Evolutionary conservation across 2,113 vertebrate species (phyloP), one percentile per base, ranked within the genome.

Genomic region (Podiceps cristatus): DNA sequence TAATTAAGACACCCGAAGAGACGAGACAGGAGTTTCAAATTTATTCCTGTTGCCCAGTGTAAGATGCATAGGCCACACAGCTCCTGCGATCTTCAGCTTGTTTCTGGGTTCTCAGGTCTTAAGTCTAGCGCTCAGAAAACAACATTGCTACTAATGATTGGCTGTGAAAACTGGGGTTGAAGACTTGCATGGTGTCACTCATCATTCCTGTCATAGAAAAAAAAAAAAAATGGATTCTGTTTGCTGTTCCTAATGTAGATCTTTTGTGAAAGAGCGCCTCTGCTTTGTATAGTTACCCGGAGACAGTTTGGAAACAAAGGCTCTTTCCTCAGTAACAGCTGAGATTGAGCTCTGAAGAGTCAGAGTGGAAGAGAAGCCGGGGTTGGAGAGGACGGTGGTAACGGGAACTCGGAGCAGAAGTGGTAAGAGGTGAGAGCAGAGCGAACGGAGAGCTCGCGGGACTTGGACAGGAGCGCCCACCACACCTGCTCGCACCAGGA

Each of bases 171-270:
- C 27, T 40, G 25, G 15, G 22, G 12, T 6, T 56, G 59, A 53
- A 64, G 22, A 10, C 33, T n/a, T 47, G 27, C 27, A 6, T 4
- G 13, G 7, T n/a, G 59, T 42, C 73, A 64, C 55, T 27, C 27
- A 4, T 45, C 2, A 49, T 23, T 85, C 58, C 59, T 40, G 52
- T 13, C 59, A 29, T 2, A 28, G 56, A 31, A 55, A 59, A 37
- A 23, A 25, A 4, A 5, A 59, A 37, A 23, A 25, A 5, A 5
- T 0, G 11, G 4, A 44, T 45, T 45, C 29, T 50, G 1, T n/a
- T 66, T 81, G 64, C 29, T 60, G 60, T 7, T 77, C 40, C 74
- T n/a, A 28, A 18, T 3, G 19, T 5, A 73, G 59, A 47, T 11
- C 19, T 28, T 33, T 20, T 2, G 11, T 56, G 40, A 76, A 64